These are phyloP conservation scores for Druon quercuslanigerum DNA, from an alignment of 1,140 invertebrate genomes.

Conservation along the genomic window DNA sequence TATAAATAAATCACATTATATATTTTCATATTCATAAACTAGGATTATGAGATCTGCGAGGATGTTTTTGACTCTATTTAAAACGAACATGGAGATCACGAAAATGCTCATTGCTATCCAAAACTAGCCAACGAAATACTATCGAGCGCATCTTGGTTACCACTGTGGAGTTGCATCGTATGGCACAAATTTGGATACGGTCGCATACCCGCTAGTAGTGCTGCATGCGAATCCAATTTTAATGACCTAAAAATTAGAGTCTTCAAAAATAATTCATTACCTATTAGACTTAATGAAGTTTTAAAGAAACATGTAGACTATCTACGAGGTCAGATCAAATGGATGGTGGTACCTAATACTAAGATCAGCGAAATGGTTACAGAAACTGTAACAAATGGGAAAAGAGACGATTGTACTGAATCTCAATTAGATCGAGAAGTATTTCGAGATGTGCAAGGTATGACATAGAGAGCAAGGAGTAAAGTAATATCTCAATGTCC, in stretches of 20 bases:
- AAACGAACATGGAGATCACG: too few relatives aligned
- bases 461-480: neutral
- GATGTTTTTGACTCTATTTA: too few relatives aligned
- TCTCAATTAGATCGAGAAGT: too few relatives aligned
- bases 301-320: neutral
- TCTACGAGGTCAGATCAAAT: neutral
- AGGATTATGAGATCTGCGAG: too few relatives aligned
- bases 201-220: neutral
- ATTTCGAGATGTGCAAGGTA: neutral
- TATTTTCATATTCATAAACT: too few relatives aligned
- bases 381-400: neutral
- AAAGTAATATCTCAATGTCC: neutral
- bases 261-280: neutral
- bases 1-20: too few relatives aligned
- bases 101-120: too few relatives aligned
- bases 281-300: neutral
- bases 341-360: neutral
- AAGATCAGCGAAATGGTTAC: neutral
- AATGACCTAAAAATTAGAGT: neutral
- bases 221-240: neutral
- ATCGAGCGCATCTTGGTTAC: too few relatives aligned
- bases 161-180: too few relatives aligned
- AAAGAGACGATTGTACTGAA: neutral
- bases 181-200: neutral
- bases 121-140: too few relatives aligned